Conservation (phyloP, 2,113 vertebrate species). For the Ancistrus triradiatus region DNA sequence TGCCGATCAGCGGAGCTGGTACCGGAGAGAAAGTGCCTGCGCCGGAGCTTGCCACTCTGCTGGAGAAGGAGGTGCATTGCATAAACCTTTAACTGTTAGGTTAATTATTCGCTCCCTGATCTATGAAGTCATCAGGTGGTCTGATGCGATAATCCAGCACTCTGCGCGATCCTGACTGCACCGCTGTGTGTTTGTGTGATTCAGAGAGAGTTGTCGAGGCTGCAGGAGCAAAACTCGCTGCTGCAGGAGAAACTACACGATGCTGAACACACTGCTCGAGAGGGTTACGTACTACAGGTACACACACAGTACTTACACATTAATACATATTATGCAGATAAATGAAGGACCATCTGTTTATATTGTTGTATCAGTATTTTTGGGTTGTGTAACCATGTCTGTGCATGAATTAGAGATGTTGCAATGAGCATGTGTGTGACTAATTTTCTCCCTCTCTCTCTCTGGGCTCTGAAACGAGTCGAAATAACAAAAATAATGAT, state of each 20-base stretch:
- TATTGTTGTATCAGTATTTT: too few species aligned
- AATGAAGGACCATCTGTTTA: too few species aligned
- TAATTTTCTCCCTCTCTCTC: slow-evolving; percentile 93
- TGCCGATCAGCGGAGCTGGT: slow-evolving; percentile 76
- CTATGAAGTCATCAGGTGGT: too few species aligned
- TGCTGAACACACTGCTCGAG: slow-evolving; percentile 86
- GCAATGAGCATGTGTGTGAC: slow-evolving; percentile 73
- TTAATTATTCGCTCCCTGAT: neutral
- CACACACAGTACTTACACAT: neutral
- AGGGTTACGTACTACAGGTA: slow-evolving; percentile 95
- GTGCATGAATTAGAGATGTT: slow-evolving; percentile 8
- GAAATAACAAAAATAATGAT: slow-evolving; percentile 51
- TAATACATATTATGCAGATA: too few species aligned
- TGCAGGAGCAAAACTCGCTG: slow-evolving; percentile 86
- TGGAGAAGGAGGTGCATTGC: slow-evolving; percentile 86
- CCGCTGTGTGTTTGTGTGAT: slow-evolving; percentile 54
- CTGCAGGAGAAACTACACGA: slow-evolving; percentile 89
- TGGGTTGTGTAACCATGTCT: too few species aligned
- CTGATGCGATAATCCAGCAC: too few species aligned
- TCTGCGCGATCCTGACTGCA: too few species aligned
- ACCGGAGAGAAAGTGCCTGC: slow-evolving; percentile 61
- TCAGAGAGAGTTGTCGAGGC: slow-evolving; percentile 84
- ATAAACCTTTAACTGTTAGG: neutral
- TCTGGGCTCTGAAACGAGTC: slow-evolving; percentile 65
- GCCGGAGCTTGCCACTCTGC: slow-evolving; percentile 77